These are phyloP conservation scores for Hyposmocoma kahamanoa DNA, from an alignment of 1,140 invertebrate species.

Conservation along the genomic window DNA sequence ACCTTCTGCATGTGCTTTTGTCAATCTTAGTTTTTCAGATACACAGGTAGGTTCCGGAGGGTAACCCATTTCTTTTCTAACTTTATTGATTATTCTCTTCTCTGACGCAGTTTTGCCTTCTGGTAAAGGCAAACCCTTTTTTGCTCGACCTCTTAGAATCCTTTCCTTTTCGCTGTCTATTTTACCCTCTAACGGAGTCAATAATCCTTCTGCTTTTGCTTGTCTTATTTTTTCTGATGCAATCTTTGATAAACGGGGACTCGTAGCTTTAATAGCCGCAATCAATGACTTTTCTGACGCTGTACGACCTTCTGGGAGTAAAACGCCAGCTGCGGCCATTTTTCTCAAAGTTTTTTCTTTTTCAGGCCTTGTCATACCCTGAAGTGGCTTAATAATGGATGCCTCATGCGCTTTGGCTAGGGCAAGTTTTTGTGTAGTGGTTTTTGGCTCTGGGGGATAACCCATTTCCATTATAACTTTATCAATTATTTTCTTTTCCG, in stretches of 20 bases:
- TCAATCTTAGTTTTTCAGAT: slow-evolving; percentile 19
- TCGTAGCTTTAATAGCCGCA: slow-evolving; percentile 6
- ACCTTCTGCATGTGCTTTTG: slow-evolving; percentile 25
- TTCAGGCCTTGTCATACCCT: slow-evolving; percentile 29
- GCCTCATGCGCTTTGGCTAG: slow-evolving; percentile 19
- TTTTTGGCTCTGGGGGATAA: slow-evolving; percentile 22
- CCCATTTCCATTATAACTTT: slow-evolving; percentile 20
- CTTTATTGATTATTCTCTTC: slow-evolving; percentile 20
- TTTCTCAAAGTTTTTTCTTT: slow-evolving; percentile 40
- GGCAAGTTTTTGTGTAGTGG: slow-evolving; percentile 19
- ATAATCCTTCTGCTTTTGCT: slow-evolving; percentile 20
- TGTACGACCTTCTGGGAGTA: slow-evolving; percentile 27
- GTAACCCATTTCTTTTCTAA: slow-evolving; percentile 17
- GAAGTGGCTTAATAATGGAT: slow-evolving; percentile 32
- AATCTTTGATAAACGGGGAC: slow-evolving; percentile 1
- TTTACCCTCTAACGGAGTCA: slow-evolving; percentile 30
- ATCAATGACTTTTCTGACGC: slow-evolving; percentile 19
- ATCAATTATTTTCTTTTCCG: slow-evolving; percentile 22
- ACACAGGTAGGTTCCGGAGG: slow-evolving; percentile 21
- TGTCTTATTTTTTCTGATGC: slow-evolving; percentile 19
- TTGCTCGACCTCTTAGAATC: slow-evolving; percentile 24
- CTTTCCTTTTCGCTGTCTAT: slow-evolving; percentile 29
- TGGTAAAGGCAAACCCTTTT: slow-evolving; percentile 27
- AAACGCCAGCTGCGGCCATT: slow-evolving; percentile 23
- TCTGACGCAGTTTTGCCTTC: slow-evolving; percentile 27